Evolutionary conservation across 1,140 invertebrate species (phyloP), one percentile per base, ranked within the genome.

Genomic region (Caenorhabditis tropicalis): DNA sequence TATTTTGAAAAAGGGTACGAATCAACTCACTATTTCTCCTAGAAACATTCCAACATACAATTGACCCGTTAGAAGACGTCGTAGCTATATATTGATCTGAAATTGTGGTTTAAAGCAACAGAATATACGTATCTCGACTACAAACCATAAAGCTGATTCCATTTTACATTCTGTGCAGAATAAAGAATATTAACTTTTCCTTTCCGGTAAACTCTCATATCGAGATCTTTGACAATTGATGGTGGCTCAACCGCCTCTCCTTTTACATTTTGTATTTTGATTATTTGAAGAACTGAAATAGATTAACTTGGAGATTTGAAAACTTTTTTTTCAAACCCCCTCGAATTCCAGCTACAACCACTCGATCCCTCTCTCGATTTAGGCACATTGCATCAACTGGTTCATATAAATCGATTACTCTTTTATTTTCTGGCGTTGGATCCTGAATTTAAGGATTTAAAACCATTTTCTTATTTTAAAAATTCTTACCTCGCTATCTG

Each of bases 31-130:
- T 56, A 33, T 46, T 82, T 82, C 21, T 82, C 43, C 39, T 51
- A 46, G 56, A 60, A 70, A 82, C 21, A n/a, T 65, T 70, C 82
- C 82, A 82, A 43, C 56, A 70, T 12, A 74, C 82, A 12, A 82
- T 46, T 2, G 82, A 58, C 24, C 82, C 82, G 27, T 48, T 82
- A 0, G 82, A 65, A 29, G 82, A 65, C 7, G 82, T 82, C 19
- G 82, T 70, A 9, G 82, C 82, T 24, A 82, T 82, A 7, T 46
- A 46, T 7, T 82, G 56, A 56, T 82, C 82, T 70, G 48, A 81
- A 81, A 33, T 48, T 27, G 7, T 24, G n/a, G 0, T 10, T n/a
- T 19, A 36, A 19, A n/a, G 6, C 12, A n/a, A 9, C 1, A 39
- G 6, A 16, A 5, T 0, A 16, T 0, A 46, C 4, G 16, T 15